Percentiles rank a stretch among this genome's conserved stretches.
Conservation (phyloP, 2,113 vertebrate species). For the Scolopax mira region DNA sequence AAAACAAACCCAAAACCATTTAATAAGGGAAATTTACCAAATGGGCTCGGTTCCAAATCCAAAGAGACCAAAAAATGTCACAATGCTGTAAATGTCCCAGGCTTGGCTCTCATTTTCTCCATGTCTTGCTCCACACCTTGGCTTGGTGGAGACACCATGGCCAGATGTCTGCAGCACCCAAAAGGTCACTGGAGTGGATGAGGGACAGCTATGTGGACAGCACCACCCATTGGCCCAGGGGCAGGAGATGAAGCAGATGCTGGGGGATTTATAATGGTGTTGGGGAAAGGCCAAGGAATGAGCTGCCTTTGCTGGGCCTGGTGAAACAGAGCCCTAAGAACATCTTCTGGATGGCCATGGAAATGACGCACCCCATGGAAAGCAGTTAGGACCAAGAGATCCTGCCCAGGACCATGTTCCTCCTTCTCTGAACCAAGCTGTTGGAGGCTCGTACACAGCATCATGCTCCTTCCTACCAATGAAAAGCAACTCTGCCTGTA, state of each 20-base stretch:
- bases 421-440: not conserved
- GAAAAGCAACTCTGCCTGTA: not conserved
- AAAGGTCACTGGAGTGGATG: not conserved
- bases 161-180: not conserved
- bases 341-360: not conserved
- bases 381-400: not conserved
- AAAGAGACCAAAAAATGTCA: not conserved
- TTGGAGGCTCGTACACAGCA: fast-evolving
- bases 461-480: fast-evolving
- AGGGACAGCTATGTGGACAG: not conserved
- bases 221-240: not conserved
- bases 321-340: not conserved
- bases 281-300: not conserved
- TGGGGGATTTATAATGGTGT: not conserved
- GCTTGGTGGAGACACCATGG: fast-evolving
- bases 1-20: not conserved
- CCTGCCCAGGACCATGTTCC: too few species aligned
- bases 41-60: not conserved
- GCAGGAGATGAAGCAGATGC: not conserved
- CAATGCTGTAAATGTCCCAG: not conserved
- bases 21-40: not conserved
- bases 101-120: not conserved
- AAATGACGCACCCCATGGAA: not conserved
- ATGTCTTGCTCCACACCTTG: not conserved
- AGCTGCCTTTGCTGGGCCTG: not conserved